A percentile compares a stretch with the other conserved stretches of the same genome.
Conservation (phyloP, 2,888 invertebrate species). For the Lymantria dispar region DNA sequence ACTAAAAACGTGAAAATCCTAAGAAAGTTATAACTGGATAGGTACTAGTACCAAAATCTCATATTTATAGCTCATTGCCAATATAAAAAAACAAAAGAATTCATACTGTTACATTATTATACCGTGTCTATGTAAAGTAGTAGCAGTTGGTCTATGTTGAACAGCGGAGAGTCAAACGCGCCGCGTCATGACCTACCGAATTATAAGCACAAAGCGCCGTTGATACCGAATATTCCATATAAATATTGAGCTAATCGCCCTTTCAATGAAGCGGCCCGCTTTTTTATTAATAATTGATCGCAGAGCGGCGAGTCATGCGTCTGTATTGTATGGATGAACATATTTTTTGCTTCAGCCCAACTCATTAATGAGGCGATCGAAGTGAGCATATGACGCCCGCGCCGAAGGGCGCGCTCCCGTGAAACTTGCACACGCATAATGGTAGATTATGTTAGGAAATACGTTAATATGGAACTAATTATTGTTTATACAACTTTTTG, state of each 20-base stretch:
- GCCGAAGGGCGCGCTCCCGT: conserved; percentile 45
- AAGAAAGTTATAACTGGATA: no score
- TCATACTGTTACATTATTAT: not conserved
- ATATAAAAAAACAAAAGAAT: no score
- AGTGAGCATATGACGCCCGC: conserved; percentile 60
- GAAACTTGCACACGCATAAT: conserved; percentile 62
- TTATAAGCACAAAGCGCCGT: conserved; percentile 80
- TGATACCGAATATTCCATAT: conserved; percentile 83
- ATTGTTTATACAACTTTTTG: conserved; percentile 52
- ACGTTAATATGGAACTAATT: conserved; percentile 66
- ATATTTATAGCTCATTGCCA: no score
- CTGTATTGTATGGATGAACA: conserved; percentile 74
- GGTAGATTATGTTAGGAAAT: conserved; percentile 58
- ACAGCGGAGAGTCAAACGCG: conserved; percentile 67
- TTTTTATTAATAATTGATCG: conserved; percentile 82
- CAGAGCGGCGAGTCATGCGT: conserved; percentile 78
- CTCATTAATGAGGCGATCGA: conserved; percentile 65
- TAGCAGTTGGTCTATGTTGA: conserved; percentile 68
- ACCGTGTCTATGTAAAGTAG: conserved; percentile 31
- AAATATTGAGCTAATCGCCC: conserved; percentile 83
- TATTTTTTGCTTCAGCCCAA: conserved; percentile 72
- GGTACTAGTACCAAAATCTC: no score
- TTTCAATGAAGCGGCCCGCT: conserved; percentile 82
- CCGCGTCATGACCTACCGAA: conserved; percentile 79
- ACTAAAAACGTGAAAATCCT: no score